Conservation (phyloP, 2,113 vertebrate species). For the Nerophis lumbriciformis region DNA sequence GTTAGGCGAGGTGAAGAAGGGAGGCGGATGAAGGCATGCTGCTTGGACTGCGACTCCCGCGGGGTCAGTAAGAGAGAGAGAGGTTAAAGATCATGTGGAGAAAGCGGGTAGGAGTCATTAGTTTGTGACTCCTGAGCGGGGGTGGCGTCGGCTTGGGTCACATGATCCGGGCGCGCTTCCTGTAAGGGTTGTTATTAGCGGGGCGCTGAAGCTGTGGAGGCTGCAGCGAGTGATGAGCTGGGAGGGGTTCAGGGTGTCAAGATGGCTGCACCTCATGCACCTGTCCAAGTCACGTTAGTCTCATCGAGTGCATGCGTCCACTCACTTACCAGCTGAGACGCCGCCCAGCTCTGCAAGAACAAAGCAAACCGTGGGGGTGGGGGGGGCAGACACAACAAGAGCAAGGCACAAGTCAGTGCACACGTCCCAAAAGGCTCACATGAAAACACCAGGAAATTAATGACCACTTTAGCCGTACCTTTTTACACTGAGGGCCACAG, state of each 20-base stretch:
- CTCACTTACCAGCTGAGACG: conserved; percentile 88
- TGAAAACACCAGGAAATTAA: too few relatives aligned
- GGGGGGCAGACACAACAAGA: conserved; percentile 78
- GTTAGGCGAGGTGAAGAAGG: conserved; percentile 25
- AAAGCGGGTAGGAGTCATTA: conserved; percentile 34
- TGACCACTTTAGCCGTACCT: too few relatives aligned
- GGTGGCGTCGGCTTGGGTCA: conserved; percentile 13
- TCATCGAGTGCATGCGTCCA: conserved; percentile 76
- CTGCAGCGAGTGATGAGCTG: conserved; percentile 48
- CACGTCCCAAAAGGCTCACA: conserved; percentile 64
- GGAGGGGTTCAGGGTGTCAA: neutral
- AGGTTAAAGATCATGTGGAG: conserved; percentile 7
- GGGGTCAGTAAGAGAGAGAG: conserved; percentile 16
- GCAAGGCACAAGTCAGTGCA: conserved; percentile 88
- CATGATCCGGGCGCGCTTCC: conserved; percentile 27
- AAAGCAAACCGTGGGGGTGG: conserved; percentile 71
- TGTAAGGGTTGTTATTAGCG: conserved; percentile 39
- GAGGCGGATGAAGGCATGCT: conserved; percentile 64
- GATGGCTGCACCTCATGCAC: conserved; percentile 65
- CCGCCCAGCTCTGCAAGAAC: conserved; percentile 93
- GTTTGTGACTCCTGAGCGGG: conserved; percentile 24
- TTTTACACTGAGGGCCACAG: too few relatives aligned
- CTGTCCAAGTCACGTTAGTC: conserved; percentile 63
- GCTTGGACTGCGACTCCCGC: conserved; percentile 15
- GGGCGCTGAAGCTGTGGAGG: conserved; percentile 56